phyloP scores from a whole-genome alignment of 1,140 invertebrate species.

The Neuroterus valhalla region DNA sequence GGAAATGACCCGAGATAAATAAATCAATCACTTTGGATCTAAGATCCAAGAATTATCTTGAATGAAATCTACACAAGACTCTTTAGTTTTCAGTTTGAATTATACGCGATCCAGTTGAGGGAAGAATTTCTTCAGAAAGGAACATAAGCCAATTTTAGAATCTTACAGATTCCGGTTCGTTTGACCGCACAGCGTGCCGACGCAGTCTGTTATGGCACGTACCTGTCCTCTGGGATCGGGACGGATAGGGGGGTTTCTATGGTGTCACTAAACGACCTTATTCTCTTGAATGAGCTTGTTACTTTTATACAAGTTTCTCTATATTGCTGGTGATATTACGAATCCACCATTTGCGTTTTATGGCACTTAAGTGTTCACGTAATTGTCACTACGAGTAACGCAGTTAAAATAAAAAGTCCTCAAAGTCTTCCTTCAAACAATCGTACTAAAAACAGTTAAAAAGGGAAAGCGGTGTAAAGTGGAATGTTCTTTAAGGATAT shows the following conservation, averaged over 20 bases:
- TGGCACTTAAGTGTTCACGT: not conserved
- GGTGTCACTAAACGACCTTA: conserved; percentile 19
- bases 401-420: conserved; percentile 9
- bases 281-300: conserved; percentile 28
- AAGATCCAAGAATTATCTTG: too few relatives aligned
- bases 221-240: not conserved
- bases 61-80: too few relatives aligned
- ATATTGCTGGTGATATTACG: conserved; percentile 13
- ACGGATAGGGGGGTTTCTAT: not conserved
- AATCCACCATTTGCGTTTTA: conserved; percentile 26
- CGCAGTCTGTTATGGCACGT: not conserved
- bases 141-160: not conserved
- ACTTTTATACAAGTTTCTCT: conserved; percentile 14
- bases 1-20: too few relatives aligned
- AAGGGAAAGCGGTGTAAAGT: too few relatives aligned
- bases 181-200: not conserved
- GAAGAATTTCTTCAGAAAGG: not conserved
- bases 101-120: too few relatives aligned
- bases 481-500: too few relatives aligned
- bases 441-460: not conserved
- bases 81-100: too few relatives aligned
- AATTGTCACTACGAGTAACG: conserved; percentile 7
- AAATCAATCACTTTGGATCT: too few relatives aligned
- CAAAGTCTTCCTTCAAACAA: conserved; percentile 12
- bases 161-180: not conserved